A percentile compares a stretch with the other conserved stretches of the same genome.
These are phyloP conservation scores for Synergus gifuensis DNA, from an alignment of 2,888 invertebrate species.

Conservation along the genomic window DNA sequence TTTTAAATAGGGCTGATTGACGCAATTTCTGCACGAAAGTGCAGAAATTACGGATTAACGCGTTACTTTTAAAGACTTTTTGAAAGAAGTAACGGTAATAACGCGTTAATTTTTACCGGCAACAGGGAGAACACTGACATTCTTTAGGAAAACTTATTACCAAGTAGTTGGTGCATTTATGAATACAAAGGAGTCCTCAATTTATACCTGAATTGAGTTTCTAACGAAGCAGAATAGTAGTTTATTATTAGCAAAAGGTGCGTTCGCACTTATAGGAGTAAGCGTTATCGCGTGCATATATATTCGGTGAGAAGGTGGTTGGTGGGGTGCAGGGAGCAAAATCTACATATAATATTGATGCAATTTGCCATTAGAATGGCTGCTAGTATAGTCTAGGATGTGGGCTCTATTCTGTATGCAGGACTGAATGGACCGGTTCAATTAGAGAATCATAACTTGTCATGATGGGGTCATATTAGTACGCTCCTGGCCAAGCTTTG, in stretches of 20 bases:
- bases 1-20: no score
- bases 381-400: conserved; percentile 68
- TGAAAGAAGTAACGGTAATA: no score
- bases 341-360: conserved; percentile 75
- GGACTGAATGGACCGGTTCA: conserved; percentile 74
- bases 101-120: no score
- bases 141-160: no score
- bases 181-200: neutral
- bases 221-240: conserved; percentile 45
- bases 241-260: conserved; percentile 11
- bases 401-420: conserved; percentile 71
- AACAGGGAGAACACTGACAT: no score
- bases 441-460: conserved; percentile 76
- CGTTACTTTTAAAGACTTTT: no score
- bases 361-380: conserved; percentile 73
- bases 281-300: no score
- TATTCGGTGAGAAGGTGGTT: conserved; percentile 6
- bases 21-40: no score
- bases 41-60: no score
- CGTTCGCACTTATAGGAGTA: conserved; percentile 9
- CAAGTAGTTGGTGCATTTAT: neutral
- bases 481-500: conserved; percentile 59
- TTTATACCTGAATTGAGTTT: conserved; percentile 25
- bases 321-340: conserved; percentile 53
- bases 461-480: conserved; percentile 74